Evolutionary conservation across 2,797 vertebrate species (phyloP), one percentile per base, ranked within the genome.

Genomic region (Pampus argenteus): DNA sequence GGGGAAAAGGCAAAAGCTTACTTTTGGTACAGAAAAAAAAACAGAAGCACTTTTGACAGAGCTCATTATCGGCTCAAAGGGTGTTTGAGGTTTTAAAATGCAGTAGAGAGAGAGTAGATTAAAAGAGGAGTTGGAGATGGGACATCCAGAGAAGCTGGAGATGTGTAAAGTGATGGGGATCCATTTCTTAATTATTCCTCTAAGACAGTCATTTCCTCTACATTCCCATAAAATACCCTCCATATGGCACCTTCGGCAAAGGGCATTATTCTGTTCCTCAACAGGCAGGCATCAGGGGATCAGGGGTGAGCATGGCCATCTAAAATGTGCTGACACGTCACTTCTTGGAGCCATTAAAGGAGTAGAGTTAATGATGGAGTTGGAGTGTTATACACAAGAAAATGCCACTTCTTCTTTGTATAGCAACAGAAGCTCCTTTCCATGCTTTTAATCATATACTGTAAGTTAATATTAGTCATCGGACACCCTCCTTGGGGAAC

Each of bases 211-310:
- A 69, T 74, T 84, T 78, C 58, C 25, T 64, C 23, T 71, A 64
- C 49, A 57, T 78, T 81, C 54, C 78, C 63, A 86, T 86, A 81
- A 91, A 90, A 77, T 38, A 72, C 59, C 58, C 44, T 88, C 86
- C 87, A 88, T 90, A 87, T 93, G 86, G 86, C 69, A 85, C 74
- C 51, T 85, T 89, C 90, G 88, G 92, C 89, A 92, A 86, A 81
- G 75, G 78, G 59, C 76, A 76, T 85, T 66, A 74, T 79, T 86
- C 67, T 81, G 79, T 74, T 83, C 67, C 79, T 86, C 85, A 88
- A 74, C 79, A 79, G 76, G 71, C 80, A 64, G 64, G 75, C 68
- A 55, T 82, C 67, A 61, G 66, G 71, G 78, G 71, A 55, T 82
- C 67, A 61, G 66, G 71, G 78, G 71, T 80, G 84, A 85, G 71